Evolutionary conservation across 1,140 invertebrate genomes (phyloP).

Genomic region (Pissodes strobi): DNA sequence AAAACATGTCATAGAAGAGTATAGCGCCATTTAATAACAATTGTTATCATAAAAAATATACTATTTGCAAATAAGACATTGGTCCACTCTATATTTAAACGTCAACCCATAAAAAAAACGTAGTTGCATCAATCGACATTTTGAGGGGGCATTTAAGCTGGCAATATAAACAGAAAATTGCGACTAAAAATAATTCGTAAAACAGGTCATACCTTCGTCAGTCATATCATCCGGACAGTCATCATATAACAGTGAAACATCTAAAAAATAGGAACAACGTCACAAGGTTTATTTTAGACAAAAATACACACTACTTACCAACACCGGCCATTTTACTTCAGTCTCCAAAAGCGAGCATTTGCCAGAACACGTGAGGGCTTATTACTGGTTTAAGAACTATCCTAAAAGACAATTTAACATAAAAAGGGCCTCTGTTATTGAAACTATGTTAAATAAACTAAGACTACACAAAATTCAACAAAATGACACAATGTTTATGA

Average conservation of each 20-base stretch:
- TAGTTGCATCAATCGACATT: constrained; percentile 1
- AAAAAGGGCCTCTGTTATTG: background rate
- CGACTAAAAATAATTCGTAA: constrained; percentile 31
- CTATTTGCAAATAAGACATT: background rate
- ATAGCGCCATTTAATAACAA: too few species aligned
- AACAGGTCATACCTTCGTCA: constrained; percentile 51
- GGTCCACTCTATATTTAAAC: too few species aligned
- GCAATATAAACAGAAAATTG: constrained; percentile 14
- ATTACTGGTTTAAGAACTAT: background rate
- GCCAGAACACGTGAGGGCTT: constrained; percentile 46
- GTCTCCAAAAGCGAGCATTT: constrained; percentile 51
- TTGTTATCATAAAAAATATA: too few species aligned
- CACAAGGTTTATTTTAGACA: constrained; percentile 30
- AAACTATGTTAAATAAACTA: constrained; percentile 15
- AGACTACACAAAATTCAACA: constrained; percentile 7
- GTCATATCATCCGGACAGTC: constrained; percentile 46
- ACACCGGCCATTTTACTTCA: constrained; percentile 54
- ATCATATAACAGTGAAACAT: constrained; percentile 50
- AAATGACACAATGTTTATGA: constrained; percentile 21
- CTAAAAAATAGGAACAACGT: constrained; percentile 44
- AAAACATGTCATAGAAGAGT: too few species aligned
- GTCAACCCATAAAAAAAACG: too few species aligned
- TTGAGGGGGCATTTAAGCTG: constrained; percentile 15
- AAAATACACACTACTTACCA: constrained; percentile 46
- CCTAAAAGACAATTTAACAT: constrained; percentile 8